These are phyloP conservation scores for Sebastes diploproa DNA, from an alignment of 2,797 vertebrate genomes.

Conservation along the genomic window DNA sequence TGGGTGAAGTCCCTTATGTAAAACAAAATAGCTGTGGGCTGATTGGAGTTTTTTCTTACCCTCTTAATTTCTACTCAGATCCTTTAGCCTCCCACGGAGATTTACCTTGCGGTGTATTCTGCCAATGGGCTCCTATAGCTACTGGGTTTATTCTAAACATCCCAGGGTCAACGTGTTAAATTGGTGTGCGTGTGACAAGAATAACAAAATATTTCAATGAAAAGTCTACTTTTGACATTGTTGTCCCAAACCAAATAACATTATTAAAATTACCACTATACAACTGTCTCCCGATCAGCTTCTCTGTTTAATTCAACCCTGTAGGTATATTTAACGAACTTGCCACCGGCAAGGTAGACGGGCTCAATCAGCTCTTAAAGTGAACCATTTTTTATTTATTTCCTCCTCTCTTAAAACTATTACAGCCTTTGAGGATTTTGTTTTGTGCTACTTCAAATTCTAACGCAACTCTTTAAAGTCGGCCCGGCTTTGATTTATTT, in stretches of 20 bases:
- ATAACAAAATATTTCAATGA: neutral
- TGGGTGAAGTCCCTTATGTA: conserved; percentile 33
- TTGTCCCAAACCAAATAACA: neutral
- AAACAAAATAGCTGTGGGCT: conserved; percentile 12
- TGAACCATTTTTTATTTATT: conserved; percentile 20
- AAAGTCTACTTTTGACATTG: neutral
- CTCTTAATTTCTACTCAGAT: neutral
- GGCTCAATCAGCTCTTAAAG: neutral
- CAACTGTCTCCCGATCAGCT: neutral
- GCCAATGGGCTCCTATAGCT: neutral
- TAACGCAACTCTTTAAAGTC: conserved; percentile 33
- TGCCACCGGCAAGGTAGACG: conserved; percentile 34
- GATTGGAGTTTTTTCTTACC: conserved; percentile 3
- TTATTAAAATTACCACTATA: neutral
- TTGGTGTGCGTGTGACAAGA: neutral
- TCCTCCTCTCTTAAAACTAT: conserved; percentile 1
- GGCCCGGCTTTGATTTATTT: conserved; percentile 55
- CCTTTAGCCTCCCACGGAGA: neutral
- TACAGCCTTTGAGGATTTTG: conserved; percentile 30
- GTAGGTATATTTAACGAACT: conserved; percentile 24
- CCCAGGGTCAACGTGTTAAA: neutral
- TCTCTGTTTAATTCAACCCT: conserved; percentile 5
- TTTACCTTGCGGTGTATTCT: neutral
- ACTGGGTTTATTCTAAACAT: neutral
- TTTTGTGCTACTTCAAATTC: conserved; percentile 20